Base-by-base conservation (phyloP, 2,797 vertebrate genomes). In the Chromis chromis region DNA sequence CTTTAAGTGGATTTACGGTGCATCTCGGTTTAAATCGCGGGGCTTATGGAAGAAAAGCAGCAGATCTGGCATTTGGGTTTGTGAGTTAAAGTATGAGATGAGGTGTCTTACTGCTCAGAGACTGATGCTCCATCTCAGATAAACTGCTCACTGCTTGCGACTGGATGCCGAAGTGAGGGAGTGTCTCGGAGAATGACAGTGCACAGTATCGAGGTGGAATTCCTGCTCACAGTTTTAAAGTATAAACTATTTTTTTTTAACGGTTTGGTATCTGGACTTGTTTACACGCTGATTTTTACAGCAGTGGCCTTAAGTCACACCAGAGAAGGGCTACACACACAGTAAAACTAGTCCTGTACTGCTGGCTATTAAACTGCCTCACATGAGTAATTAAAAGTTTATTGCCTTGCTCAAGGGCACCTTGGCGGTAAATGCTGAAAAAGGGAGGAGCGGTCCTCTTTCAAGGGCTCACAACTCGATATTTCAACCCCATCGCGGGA, bases 341-440 rank as follows among this genome's bases (percentile, higher is more conserved):
- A 78, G 53, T 69, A 74, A 84, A 88, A 72, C 0, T 55, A 53
- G 63, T 25, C 42, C 42, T 65, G 22, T 53, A 67, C 50, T 65
- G 24, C 6, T 13, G 25, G 70, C 57, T 57, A 57, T 86, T 77
- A 82, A 84, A 85, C 54, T 16, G 59, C 62, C 24, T 70, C 72
- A 81, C 31, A 21, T 52, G 53, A 76, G 56, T 65, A 67, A 87
- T 86, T 77, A 81, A 70, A 83, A 52, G 55, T 88, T 74, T 68
- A 89, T 63, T 56, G 66, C 75, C 25, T 81, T 78, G 81, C 76
- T 82, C 63, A 87, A 85, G 68, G 82, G 79, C 84, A 84, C 71
- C 64, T 72, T 81, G 70, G 64, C 0, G 10, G n/a, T 48, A 76
- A 76, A 65, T 64, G 59, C 24, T 57, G n/a, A 71, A 73, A 28